These are phyloP conservation scores for Coptodon rendalli DNA, from an alignment of 2,113 vertebrate genomes.

Conservation along the genomic window DNA sequence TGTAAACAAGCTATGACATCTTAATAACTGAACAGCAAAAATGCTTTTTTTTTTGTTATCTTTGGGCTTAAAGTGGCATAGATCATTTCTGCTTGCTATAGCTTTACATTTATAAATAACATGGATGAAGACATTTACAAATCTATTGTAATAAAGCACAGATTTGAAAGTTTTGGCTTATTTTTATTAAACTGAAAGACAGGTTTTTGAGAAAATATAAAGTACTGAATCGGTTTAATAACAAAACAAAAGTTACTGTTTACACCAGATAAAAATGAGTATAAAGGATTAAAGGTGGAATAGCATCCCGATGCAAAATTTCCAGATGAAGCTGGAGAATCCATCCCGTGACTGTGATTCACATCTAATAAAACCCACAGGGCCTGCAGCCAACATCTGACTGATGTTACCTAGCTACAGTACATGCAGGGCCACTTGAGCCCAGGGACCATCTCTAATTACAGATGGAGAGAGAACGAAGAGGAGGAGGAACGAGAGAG, in stretches of 20 bases:
- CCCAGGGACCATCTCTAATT: conserved; percentile 50
- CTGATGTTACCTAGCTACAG: conserved; percentile 54
- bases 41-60: not conserved
- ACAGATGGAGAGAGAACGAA: conserved; percentile 18
- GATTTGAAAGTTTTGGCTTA: not conserved
- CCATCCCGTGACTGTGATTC: conserved; percentile 27
- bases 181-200: not conserved
- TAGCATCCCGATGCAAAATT: not conserved
- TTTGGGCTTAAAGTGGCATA: not conserved
- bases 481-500: not conserved
- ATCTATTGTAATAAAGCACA: not conserved
- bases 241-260: not conserved
- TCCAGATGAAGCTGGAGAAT: not conserved
- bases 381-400: conserved; percentile 30
- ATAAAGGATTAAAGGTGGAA: not conserved
- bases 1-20: not conserved
- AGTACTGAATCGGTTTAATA: not conserved
- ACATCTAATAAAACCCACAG: conserved; percentile 42
- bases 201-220: not conserved
- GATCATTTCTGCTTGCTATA: not conserved
- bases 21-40: not conserved
- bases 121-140: not conserved
- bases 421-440: conserved; percentile 24
- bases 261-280: not conserved
- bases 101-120: not conserved